A percentile compares a stretch with the other conserved stretches of the same genome.
Evolutionary conservation across 2,888 invertebrate genomes (phyloP).

Genomic region (Polietes domitor): DNA sequence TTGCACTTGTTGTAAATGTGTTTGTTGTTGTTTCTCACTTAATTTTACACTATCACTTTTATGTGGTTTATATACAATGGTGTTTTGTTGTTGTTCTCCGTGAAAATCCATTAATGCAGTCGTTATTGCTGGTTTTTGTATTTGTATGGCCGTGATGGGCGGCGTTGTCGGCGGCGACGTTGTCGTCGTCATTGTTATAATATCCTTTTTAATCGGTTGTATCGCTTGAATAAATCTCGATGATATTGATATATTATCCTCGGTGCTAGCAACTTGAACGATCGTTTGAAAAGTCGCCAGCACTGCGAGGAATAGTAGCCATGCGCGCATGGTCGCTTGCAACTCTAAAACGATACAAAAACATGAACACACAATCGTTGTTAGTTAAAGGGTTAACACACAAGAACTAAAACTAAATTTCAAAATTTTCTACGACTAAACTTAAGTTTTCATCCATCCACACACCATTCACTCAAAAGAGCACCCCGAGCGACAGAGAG

Average conservation of each 20-base stretch:
- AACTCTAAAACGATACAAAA: slow-evolving; percentile 81
- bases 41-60: slow-evolving; percentile 65
- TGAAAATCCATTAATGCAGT: slow-evolving; percentile 63
- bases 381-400: slow-evolving; percentile 76
- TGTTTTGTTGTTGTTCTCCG: slow-evolving; percentile 40
- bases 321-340: slow-evolving; percentile 82
- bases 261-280: slow-evolving; percentile 82
- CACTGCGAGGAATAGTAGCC: slow-evolving; percentile 81
- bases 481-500: background rate
- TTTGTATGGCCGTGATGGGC: slow-evolving; percentile 34
- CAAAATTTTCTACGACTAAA: slow-evolving; percentile 48
- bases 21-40: slow-evolving; percentile 54
- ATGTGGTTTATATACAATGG: slow-evolving; percentile 56
- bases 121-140: slow-evolving; percentile 45
- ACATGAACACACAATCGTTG: slow-evolving; percentile 74
- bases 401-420: slow-evolving; percentile 64
- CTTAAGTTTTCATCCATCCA: slow-evolving; percentile 41
- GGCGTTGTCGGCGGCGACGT: background rate
- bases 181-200: slow-evolving; percentile 28
- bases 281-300: slow-evolving; percentile 81
- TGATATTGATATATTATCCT: slow-evolving; percentile 76
- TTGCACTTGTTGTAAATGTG: slow-evolving; percentile 61
- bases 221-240: slow-evolving; percentile 77
- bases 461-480: slow-evolving; percentile 45
- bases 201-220: slow-evolving; percentile 69